Conservation (phyloP, 2,888 invertebrate genomes). For the Tipula helvola region DNA sequence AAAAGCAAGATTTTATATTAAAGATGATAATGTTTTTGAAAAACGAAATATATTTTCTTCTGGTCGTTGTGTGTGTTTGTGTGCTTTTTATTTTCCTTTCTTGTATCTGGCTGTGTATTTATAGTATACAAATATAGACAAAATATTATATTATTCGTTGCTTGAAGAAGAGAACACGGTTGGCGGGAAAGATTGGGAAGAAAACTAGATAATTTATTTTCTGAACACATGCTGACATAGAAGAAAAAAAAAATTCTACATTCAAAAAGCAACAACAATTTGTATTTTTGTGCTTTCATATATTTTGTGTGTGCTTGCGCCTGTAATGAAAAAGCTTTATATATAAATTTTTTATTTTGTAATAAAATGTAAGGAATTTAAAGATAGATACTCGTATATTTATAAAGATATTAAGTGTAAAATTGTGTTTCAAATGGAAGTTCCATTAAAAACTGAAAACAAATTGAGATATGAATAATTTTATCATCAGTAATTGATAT, state of each 20-base stretch:
- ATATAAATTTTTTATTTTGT: not conserved
- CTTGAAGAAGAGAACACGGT: not conserved
- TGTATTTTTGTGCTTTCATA: not conserved
- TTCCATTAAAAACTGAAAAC: not conserved
- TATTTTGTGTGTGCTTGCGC: not conserved
- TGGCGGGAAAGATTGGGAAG: not conserved
- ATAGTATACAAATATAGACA: not conserved
- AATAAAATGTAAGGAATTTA: not conserved
- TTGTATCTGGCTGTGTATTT: not conserved
- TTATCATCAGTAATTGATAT: not conserved
- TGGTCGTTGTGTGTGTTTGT: not conserved
- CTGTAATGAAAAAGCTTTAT: not conserved
- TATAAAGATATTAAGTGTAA: not conserved
- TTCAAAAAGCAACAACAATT: not conserved
- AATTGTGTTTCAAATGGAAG: not conserved
- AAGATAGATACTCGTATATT: not conserved
- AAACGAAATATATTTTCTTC: not conserved
- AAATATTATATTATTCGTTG: not conserved
- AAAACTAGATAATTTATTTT: not conserved
- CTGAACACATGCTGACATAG: not conserved
- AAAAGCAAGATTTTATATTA: not conserved
- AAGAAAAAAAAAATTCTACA: not conserved
- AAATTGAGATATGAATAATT: not conserved
- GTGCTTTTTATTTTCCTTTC: not conserved
- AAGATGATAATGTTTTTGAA: not conserved